Evolutionary conservation across 2,888 invertebrate species (phyloP).

Genomic region (Thereva unica): DNA sequence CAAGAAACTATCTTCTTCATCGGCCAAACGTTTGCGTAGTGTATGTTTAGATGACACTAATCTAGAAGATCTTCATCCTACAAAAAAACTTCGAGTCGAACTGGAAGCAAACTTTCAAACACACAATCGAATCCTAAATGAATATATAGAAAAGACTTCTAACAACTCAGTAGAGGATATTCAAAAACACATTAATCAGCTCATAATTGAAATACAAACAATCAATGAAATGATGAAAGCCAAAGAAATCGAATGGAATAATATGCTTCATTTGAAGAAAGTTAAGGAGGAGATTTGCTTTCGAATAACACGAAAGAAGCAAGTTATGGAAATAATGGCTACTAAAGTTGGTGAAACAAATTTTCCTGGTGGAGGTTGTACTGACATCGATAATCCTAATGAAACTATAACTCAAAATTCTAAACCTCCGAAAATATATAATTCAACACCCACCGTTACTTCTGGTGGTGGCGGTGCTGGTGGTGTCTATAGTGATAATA

Average conservation of each 20-base stretch:
- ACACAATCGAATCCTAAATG: slow-evolving; percentile 65
- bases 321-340: slow-evolving; percentile 60
- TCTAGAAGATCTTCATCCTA: slow-evolving; percentile 44
- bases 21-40: slow-evolving; percentile 31
- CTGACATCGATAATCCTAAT: slow-evolving; percentile 1
- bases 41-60: slow-evolving; percentile 35
- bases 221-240: slow-evolving; percentile 74
- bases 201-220: slow-evolving; percentile 69
- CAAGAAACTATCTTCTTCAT: slow-evolving; percentile 12
- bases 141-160: slow-evolving; percentile 67
- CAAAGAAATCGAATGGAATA: slow-evolving; percentile 87
- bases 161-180: slow-evolving; percentile 66
- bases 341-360: slow-evolving; percentile 46
- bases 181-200: slow-evolving; percentile 67
- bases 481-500: not conserved
- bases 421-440: slow-evolving; percentile 14
- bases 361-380: slow-evolving; percentile 31
- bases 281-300: slow-evolving; percentile 81
- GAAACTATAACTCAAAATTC: slow-evolving; percentile 10
- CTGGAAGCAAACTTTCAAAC: slow-evolving; percentile 62
- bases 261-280: slow-evolving; percentile 78
- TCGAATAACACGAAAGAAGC: slow-evolving; percentile 71
- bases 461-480: not conserved
- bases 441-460: slow-evolving; percentile 26
- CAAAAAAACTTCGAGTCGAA: slow-evolving; percentile 61